Percentiles rank a stretch among this genome's conserved stretches.
These are phyloP conservation scores for Daphoenositta chrysoptera DNA, from an alignment of 2,113 vertebrate species.

Conservation along the genomic window DNA sequence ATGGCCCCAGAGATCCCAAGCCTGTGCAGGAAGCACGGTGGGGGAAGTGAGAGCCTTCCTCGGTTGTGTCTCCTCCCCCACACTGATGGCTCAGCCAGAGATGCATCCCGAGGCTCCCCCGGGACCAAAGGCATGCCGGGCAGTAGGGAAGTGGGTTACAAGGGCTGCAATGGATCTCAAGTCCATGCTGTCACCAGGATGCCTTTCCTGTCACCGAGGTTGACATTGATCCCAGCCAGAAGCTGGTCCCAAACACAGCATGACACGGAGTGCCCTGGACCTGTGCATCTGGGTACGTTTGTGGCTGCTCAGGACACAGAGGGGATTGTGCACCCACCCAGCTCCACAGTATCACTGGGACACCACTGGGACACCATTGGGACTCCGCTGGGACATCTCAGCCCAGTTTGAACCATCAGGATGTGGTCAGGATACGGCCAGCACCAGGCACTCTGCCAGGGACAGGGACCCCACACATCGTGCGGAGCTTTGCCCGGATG, in stretches of 20 bases:
- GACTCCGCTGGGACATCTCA: background rate
- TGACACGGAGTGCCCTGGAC: fast-evolving
- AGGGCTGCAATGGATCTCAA: background rate
- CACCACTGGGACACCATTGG: background rate
- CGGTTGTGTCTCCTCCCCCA: background rate
- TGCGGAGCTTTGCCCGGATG: background rate
- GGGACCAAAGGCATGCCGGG: background rate
- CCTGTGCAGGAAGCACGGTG: fast-evolving
- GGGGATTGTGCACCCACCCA: background rate
- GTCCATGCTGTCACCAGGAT: background rate
- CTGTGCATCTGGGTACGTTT: fast-evolving
- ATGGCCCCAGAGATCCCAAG: background rate
- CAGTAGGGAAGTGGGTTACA: conserved; percentile 57
- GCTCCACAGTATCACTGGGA: background rate
- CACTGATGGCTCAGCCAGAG: background rate
- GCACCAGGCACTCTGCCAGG: background rate
- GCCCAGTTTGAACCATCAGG: background rate
- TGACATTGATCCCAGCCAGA: background rate
- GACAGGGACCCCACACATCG: background rate
- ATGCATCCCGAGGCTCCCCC: background rate
- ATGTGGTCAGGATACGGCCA: background rate
- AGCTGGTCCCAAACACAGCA: background rate
- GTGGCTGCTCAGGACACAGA: background rate
- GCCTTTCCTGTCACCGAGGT: background rate
- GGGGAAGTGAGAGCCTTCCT: background rate